These are phyloP conservation scores for Podarcis raffonei DNA, from an alignment of 2,113 vertebrate genomes.

Conservation along the genomic window DNA sequence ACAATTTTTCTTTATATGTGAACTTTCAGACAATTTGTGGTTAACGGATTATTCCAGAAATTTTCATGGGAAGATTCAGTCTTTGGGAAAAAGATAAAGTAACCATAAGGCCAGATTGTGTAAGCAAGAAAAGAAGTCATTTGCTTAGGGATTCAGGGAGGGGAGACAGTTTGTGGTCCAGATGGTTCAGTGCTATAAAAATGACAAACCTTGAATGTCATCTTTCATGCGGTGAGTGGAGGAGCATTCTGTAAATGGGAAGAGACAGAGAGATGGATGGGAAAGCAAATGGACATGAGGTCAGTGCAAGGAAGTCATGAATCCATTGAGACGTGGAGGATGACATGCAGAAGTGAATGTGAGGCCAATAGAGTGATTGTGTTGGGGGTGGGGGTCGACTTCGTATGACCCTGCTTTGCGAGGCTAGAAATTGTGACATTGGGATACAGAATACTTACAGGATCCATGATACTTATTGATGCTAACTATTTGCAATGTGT, in stretches of 20 bases:
- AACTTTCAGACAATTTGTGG: neutral
- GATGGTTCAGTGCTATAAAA: constrained; percentile 5
- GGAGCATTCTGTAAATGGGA: neutral
- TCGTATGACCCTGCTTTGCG: neutral
- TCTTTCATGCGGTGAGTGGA: neutral
- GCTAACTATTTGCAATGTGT: neutral
- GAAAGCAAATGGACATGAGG: neutral
- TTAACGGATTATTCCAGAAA: neutral
- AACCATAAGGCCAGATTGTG: constrained; percentile 9
- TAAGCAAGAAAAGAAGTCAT: constrained; percentile 16
- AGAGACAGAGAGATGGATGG: neutral
- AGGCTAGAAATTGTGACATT: neutral
- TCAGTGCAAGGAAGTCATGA: neutral
- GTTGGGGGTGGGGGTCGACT: rapidly evolving
- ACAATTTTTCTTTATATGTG: neutral
- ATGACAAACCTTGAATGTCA: neutral
- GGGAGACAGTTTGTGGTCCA: constrained; percentile 13
- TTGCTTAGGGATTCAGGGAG: constrained; percentile 10
- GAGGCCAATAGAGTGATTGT: neutral
- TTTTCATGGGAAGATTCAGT: neutral
- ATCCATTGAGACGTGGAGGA: neutral
- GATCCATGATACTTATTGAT: neutral
- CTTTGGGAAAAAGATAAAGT: neutral
- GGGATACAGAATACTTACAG: neutral
- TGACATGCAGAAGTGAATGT: neutral